Evolutionary conservation across 2,888 invertebrate genomes (phyloP), one percentile per base, ranked within the genome.

Genomic region (Cantharis nigra): DNA sequence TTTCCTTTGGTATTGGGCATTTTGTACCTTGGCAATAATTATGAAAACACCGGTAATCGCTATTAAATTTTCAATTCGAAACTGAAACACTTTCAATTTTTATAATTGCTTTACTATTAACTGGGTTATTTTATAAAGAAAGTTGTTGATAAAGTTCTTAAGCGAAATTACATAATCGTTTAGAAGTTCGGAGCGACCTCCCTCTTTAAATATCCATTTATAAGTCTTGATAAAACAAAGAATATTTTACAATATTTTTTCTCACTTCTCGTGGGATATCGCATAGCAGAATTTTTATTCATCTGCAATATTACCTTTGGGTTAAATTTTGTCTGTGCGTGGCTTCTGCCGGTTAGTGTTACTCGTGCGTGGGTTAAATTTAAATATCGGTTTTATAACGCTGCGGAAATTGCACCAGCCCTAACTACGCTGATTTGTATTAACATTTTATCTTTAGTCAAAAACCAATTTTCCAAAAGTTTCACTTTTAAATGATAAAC

Each of bases 381-480:
- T 75, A 78, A 75, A 75, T 75, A 78, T 78, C 71, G 72, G 71
- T 78, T 78, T 78, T 78, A 78, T 78, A 78, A 72, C 74, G 63
- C 77, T 74, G 74, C 74, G 74, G 74, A 78, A 78, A 78, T 78
- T 78, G 77, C 63, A 16, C 16, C 16, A 16, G 1, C 16, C 16
- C 16, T 16, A 78, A 69, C 70, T 78, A 63, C 28, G n/a, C 69
- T 69, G 69, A 69, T 74, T 65, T 62, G 65, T 78, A 72, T 78
- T 78, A 74, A 78, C 67, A 76, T 76, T 76, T 76, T 63, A 75
- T 72, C 69, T 63, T 75, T 70, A 69, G 69, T 71, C 72, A 62
- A 71, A 65, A 23, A 28, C 75, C 70, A 23, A 49, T 71, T 30
- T 30, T 49, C 18, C 13, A 63, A 70, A 69, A 71, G 13, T 70